Evolutionary conservation across 2,888 invertebrate genomes (phyloP).

Genomic region (Hirtodrosophila duncani): DNA sequence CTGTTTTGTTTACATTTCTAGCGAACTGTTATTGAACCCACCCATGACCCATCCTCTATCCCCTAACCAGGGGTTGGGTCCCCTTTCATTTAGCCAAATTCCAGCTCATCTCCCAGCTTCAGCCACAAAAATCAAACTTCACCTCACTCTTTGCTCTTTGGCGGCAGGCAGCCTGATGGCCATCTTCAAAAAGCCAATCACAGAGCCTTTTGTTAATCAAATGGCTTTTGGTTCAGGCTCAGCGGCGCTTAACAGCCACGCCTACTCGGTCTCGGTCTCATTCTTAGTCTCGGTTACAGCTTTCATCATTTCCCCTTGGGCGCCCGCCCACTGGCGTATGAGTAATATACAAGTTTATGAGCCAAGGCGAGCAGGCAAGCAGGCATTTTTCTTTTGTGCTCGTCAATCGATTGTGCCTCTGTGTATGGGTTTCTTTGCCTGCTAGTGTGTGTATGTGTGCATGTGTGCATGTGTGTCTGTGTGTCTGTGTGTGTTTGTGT

Average conservation of each 20-base stretch:
- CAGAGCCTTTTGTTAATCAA: slow-evolving; percentile 56
- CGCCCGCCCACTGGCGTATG: slow-evolving; percentile 39
- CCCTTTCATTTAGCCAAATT: too few relatives aligned
- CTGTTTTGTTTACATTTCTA: too few relatives aligned
- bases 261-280: too few relatives aligned
- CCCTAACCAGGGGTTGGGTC: too few relatives aligned
- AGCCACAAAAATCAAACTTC: too few relatives aligned
- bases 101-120: too few relatives aligned
- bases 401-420: slow-evolving; percentile 35
- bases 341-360: slow-evolving; percentile 50
- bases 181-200: too few relatives aligned
- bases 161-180: too few relatives aligned
- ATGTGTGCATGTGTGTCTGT: slow-evolving; percentile 6
- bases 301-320: slow-evolving; percentile 9
- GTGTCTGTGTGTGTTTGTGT: slow-evolving; percentile 21
- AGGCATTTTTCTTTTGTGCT: slow-evolving; percentile 46
- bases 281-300: too few relatives aligned
- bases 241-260: slow-evolving; percentile 10
- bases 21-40: too few relatives aligned
- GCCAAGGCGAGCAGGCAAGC: slow-evolving; percentile 10
- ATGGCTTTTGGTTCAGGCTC: slow-evolving; percentile 30
- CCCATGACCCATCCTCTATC: too few relatives aligned
- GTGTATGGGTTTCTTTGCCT: neutral
- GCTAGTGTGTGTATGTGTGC: neutral
- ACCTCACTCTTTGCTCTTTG: too few relatives aligned